phyloP scores from a whole-genome alignment of 2,113 vertebrate genomes.

The Crypturellus undulatus region DNA sequence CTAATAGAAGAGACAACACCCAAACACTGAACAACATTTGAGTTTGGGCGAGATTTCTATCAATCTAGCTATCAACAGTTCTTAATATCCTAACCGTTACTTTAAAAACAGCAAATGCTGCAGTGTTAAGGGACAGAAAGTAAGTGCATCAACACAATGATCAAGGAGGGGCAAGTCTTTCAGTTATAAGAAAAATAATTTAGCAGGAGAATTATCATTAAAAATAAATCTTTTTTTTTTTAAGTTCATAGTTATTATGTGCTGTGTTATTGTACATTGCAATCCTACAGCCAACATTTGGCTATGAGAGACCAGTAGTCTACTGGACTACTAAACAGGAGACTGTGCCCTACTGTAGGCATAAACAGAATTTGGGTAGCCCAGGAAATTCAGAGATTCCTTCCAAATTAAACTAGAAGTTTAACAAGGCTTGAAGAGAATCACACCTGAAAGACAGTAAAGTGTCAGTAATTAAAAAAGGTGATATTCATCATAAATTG shows the following conservation, averaged over 20 bases:
- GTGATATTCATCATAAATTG: not conserved
- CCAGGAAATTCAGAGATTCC: not conserved
- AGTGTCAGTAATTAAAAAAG: not conserved
- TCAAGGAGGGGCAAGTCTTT: conserved; percentile 1
- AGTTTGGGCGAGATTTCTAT: not conserved
- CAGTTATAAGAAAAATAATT: not conserved
- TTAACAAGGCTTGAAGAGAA: not conserved
- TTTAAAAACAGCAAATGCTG: not conserved
- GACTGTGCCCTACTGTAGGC: no score
- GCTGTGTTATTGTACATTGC: not conserved
- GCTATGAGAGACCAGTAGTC: not conserved
- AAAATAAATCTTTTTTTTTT: not conserved
- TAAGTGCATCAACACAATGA: not conserved
- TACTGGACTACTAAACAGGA: not conserved
- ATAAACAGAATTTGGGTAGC: not conserved
- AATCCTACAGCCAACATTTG: not conserved
- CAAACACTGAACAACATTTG: not conserved
- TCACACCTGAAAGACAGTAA: not conserved
- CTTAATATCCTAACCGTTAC: not conserved
- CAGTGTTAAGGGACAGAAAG: not conserved
- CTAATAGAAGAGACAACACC: not conserved
- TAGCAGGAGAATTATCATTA: not conserved
- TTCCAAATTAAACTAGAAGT: not conserved
- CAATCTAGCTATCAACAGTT: not conserved
- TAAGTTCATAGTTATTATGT: not conserved